Conservation (phyloP, 2,888 invertebrate genomes). For the Hypselothyrea guttata region DNA sequence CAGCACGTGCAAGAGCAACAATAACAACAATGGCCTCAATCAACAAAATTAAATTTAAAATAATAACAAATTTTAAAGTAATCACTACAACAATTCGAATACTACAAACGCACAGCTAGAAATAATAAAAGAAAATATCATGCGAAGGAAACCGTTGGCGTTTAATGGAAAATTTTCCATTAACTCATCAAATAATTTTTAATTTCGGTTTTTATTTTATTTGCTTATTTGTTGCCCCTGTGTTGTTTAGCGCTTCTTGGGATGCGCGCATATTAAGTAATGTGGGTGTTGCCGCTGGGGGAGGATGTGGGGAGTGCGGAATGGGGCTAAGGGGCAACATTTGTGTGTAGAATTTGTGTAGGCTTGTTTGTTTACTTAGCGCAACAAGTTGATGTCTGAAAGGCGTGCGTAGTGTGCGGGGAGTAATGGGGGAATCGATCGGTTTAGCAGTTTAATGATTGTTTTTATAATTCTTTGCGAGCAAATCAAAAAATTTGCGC, state of each 20-base stretch:
- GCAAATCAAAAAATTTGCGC: conserved; percentile 59
- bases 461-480: conserved; percentile 55
- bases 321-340: neutral
- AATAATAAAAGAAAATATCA: conserved; percentile 10
- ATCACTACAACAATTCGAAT: neutral
- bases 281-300: conserved; percentile 15
- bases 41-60: conserved; percentile 71
- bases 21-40: conserved; percentile 38
- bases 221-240: conserved; percentile 14
- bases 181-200: conserved; percentile 63
- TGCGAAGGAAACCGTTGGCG: conserved; percentile 15
- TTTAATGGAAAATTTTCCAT: conserved; percentile 62
- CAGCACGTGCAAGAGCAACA: conserved; percentile 59
- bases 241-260: conserved; percentile 11
- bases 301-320: neutral
- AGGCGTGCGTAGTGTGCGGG: conserved; percentile 1
- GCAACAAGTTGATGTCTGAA: conserved; percentile 65
- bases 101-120: conserved; percentile 4
- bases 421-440: conserved; percentile 26
- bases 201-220: conserved; percentile 31
- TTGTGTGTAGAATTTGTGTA: conserved; percentile 17
- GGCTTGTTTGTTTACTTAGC: conserved; percentile 62
- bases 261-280: conserved; percentile 60
- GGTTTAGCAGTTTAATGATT: conserved; percentile 55
- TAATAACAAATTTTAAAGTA: conserved; percentile 63